Base-by-base conservation (phyloP, 2,113 vertebrate genomes). In the Antennarius striatus region DNA sequence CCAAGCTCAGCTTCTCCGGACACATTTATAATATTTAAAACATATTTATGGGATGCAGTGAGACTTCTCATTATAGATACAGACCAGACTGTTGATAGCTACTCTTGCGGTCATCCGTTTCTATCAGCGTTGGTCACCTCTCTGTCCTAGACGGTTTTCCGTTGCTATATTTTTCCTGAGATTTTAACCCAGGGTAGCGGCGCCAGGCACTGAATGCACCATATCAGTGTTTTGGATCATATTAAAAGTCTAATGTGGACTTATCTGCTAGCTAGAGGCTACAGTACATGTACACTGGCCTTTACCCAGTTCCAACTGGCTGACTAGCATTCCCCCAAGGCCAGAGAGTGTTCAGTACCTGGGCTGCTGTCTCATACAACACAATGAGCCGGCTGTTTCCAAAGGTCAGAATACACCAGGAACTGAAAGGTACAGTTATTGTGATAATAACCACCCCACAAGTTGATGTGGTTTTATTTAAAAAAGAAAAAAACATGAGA, bases 161-260 rank as follows among this genome's bases (percentile, higher is more conserved):
- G 47, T 22, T 62, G 45, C 17, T 54, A 3, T 52, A 58, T 74
- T 69, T 22, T 66, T 39, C 49, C 10, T 28, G 30, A n/a, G 43
- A 40, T 56, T 55, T 43, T 32, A 45, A 60, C 54, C 65, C 50
- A 29, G 62, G 57, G 55, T 43, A 73, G 71, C 68, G 71, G 71
- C 68, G 48, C 1, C 48, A 30, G 58, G 47, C 52, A 43, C 64
- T 7, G 53, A 68, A 61, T 46, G 43, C 57, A 15, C 29, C 56
- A 43, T 82, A 79, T 84, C 82, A 76, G 71, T 67, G 57, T 70
- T 71, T 62, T 30, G 54, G 63, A 83, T 83, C 82, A 81, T 69
- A 87, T 85, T 81, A 69, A 71, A 77, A 16, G 40, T 76, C 63
- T 74, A 63, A 81, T 45, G 60, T 58, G 46, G 48, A 71, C 71